Evolutionary conservation across 2,888 invertebrate genomes (phyloP), one percentile per base, ranked within the genome.

Genomic region (Cheilosia urbana): DNA sequence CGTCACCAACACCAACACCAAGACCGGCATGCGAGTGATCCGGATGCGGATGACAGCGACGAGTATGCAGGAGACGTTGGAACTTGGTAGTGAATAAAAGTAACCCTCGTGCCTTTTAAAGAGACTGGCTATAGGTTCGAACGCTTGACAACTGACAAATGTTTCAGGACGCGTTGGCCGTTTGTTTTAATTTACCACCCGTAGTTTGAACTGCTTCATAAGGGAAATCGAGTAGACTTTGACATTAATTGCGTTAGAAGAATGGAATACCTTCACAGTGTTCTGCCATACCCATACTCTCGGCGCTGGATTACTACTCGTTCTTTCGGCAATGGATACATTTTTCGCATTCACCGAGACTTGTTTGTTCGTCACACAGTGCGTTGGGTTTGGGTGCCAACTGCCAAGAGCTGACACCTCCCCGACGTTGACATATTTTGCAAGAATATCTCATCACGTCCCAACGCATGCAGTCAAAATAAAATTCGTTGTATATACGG

Each of bases 111-210:
- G 47, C 40, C 47, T 51, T 80, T 69, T 47, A 27, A 21, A 40
- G 21, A 57, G 62, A 37, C 58, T 45, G 45, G 42, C 17, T 62
- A 66, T 21, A 69, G 83, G 53, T 76, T 66, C 65, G 76, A 66
- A 77, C 63, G 78, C 78, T 88, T 88, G 88, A 88, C 88, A 88
- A 88, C 88, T 89, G 88, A 89, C 87, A 88, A 88, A 89, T 89
- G 88, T 87, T 87, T 81, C 80, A 87, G 88, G 88, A 88, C 88
- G 88, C 88, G 87, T 88, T 87, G 85, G 87, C 88, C 88, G 88
- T 89, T 89, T 88, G 88, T 89, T 89, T 89, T 88, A 89, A 89
- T 89, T 89, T 89, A 88, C 88, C 88, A 88, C 88, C 88, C 88
- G 88, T 87, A 83, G 88, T 71, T 84, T 71, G 84, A 83, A 85